Base-by-base conservation (phyloP, 2,888 invertebrate species). In the Coenonympha glycerion region DNA sequence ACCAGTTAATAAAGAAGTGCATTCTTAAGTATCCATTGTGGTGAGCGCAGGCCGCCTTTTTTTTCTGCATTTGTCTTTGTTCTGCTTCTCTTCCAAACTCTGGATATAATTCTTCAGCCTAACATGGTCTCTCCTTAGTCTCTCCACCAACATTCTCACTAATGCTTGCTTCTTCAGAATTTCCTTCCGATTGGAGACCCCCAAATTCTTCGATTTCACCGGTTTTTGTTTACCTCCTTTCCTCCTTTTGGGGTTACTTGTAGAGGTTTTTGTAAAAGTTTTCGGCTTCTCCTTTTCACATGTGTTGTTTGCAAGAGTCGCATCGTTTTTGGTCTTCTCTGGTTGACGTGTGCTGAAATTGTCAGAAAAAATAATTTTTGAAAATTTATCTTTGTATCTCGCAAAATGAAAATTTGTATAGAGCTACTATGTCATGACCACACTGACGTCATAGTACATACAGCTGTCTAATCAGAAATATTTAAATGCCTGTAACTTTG, bases 41-140 rank as follows among this genome's bases (percentile, higher is more conserved):
- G n/a, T n/a, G n/a, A n/a, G n/a, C n/a, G n/a, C n/a, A n/a, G n/a
- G n/a, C n/a, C n/a, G n/a, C n/a, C n/a, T n/a, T n/a, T n/a, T n/a
- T n/a, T n/a, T n/a, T n/a, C n/a, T n/a, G n/a, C n/a, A n/a, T n/a
- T n/a, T n/a, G n/a, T n/a, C n/a, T n/a, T n/a, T n/a, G n/a, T 24
- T 39, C 24, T 39, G 22, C 5, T 3, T 22, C 22, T 39, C 39
- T 24, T 39, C 39, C 24, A 39, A 15, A 15, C 13, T 39, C 39
- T 39, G 39, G 8, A 39, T 39, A 15, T 39, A 24, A 15, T 39
- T 39, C 39, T 39, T 39, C 39, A 39, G 15, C 24, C 24, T 39
- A 11, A 39, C 4, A 2, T 39, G 39, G 9, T 39, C 39, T 9
- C 39, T 24, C n/a, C 39, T 24, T n/a, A 39, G 15, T 9, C 15